Evolutionary conservation across 1,140 invertebrate genomes (phyloP).

Genomic region (Pissodes strobi): DNA sequence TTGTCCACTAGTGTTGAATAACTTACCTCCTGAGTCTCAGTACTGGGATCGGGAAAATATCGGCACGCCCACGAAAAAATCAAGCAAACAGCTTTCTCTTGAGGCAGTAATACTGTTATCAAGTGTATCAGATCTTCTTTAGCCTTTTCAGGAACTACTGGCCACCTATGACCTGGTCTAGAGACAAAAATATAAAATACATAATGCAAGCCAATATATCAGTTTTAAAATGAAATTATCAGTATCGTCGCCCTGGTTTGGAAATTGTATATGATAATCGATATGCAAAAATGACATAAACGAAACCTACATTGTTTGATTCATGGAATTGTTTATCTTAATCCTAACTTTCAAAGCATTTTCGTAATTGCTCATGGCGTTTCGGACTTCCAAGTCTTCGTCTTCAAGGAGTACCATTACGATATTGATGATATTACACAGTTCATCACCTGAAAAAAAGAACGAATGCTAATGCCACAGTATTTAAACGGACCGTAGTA

Average conservation of each 20-base stretch:
- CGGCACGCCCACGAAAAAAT: constrained; percentile 42
- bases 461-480: too few species aligned
- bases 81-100: constrained; percentile 38
- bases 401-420: constrained; percentile 49
- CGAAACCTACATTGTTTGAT: constrained; percentile 36
- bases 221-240: too few species aligned
- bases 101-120: constrained; percentile 31
- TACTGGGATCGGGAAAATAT: constrained; percentile 36
- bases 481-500: too few species aligned
- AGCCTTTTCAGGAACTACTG: constrained; percentile 42
- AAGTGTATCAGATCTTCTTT: constrained; percentile 38
- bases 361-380: constrained; percentile 44
- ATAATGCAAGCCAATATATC: too few species aligned
- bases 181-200: constrained; percentile 16
- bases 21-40: constrained; percentile 40
- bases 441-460: constrained; percentile 30
- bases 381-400: constrained; percentile 45
- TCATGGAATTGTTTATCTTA: constrained; percentile 14
- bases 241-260: too few species aligned
- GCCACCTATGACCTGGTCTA: constrained; percentile 38
- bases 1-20: too few species aligned
- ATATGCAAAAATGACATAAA: too few species aligned
- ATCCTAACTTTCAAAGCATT: constrained; percentile 33
- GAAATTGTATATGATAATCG: too few species aligned
- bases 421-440: constrained; percentile 40